Conservation (phyloP, 2,888 invertebrate genomes). For the Anarsia innoxiella region DNA sequence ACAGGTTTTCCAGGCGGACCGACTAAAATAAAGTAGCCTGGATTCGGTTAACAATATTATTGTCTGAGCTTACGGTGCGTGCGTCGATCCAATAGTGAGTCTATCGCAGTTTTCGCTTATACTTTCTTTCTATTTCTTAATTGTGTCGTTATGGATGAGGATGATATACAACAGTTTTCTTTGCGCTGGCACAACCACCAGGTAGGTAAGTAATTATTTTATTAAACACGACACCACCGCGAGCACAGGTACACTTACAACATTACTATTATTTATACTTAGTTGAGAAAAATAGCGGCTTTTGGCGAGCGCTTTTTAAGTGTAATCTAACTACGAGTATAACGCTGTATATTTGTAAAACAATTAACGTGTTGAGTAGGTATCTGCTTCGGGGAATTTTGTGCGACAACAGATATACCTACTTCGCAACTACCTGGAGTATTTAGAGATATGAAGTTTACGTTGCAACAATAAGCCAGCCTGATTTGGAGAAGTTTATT, state of each 20-base stretch:
- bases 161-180: constrained; percentile 85
- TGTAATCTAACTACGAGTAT: too few relatives aligned
- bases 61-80: constrained; percentile 50
- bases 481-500: too few relatives aligned
- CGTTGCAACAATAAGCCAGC: too few relatives aligned
- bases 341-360: too few relatives aligned
- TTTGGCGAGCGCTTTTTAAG: constrained; percentile 1
- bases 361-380: too few relatives aligned
- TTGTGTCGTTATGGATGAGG: constrained; percentile 67
- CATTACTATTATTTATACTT: too few relatives aligned
- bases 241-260: constrained; percentile 40
- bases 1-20: constrained; percentile 76
- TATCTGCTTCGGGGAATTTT: too few relatives aligned
- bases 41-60: constrained; percentile 74
- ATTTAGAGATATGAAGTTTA: too few relatives aligned
- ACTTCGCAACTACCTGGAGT: too few relatives aligned
- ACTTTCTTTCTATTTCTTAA: constrained; percentile 37
- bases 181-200: constrained; percentile 90
- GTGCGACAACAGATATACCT: too few relatives aligned
- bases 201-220: constrained; percentile 74
- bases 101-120: constrained; percentile 38
- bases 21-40: constrained; percentile 76
- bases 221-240: constrained; percentile 45
- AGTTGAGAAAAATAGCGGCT: background rate
- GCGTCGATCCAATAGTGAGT: constrained; percentile 47